Percentiles rank a stretch among this genome's conserved stretches.
Conservation (phyloP, 1,140 invertebrate species). For the Drosophila sp. region DNA sequence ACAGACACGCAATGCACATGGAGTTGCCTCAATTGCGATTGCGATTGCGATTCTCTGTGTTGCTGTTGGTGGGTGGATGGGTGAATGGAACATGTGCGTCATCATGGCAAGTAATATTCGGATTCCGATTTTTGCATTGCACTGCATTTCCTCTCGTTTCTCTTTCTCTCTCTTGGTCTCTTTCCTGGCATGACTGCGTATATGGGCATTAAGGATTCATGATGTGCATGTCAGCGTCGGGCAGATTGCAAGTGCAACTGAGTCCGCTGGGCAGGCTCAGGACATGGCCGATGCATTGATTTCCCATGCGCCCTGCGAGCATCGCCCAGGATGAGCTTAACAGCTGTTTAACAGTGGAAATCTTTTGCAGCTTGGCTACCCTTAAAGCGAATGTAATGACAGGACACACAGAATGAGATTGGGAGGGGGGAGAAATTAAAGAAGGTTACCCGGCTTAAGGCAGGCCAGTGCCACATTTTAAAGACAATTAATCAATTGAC, state of each 20-base stretch:
- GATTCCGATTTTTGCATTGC: constrained; percentile 42
- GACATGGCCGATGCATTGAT: constrained; percentile 32
- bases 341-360: constrained; percentile 29
- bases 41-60: background rate
- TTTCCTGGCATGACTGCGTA: constrained; percentile 24
- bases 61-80: constrained; percentile 3
- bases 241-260: constrained; percentile 33
- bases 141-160: constrained; percentile 18
- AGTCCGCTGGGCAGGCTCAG: constrained; percentile 16
- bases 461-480: constrained; percentile 19
- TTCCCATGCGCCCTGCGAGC: constrained; percentile 43
- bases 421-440: background rate
- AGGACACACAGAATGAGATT: background rate
- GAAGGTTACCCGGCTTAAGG: background rate
- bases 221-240: constrained; percentile 55
- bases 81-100: constrained; percentile 49
- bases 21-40: constrained; percentile 45
- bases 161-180: background rate
- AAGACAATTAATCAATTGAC: constrained; percentile 59
- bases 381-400: constrained; percentile 58
- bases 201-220: constrained; percentile 73
- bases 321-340: constrained; percentile 8
- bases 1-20: constrained; percentile 69
- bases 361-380: constrained; percentile 20
- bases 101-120: constrained; percentile 48